Conservation (phyloP, 2,113 vertebrate species). For the Pterocles burchelli region DNA sequence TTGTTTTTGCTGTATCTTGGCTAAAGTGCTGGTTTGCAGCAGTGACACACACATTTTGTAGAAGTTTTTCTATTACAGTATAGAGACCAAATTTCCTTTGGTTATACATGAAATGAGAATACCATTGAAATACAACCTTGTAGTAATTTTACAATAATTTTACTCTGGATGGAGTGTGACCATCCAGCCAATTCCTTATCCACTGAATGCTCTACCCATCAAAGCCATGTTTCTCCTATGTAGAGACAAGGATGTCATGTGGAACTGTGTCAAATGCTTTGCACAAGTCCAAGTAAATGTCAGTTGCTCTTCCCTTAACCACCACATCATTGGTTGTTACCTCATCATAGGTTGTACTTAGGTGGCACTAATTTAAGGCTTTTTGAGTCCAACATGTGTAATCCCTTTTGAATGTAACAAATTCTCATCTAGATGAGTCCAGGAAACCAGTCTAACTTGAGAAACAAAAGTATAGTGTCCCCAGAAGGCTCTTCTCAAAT, state of each 20-base stretch:
- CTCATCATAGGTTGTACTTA: not conserved
- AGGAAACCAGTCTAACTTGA: not conserved
- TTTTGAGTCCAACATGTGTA: not conserved
- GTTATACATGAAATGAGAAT: not conserved
- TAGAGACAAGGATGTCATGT: too few species aligned
- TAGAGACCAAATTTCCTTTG: not conserved
- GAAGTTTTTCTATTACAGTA: not conserved
- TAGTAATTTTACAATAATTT: not conserved
- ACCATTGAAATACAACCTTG: not conserved
- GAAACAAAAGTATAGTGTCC: not conserved
- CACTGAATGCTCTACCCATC: too few species aligned
- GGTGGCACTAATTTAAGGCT: not conserved
- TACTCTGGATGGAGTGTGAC: too few species aligned
- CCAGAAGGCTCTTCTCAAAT: not conserved
- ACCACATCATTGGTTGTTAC: too few species aligned
- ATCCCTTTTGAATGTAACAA: not conserved
- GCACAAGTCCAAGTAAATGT: too few species aligned
- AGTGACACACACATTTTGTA: not conserved
- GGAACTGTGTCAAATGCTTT: too few species aligned
- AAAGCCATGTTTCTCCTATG: too few species aligned
- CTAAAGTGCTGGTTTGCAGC: conserved; percentile 8
- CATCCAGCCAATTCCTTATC: too few species aligned
- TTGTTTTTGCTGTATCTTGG: not conserved
- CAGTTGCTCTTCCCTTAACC: too few species aligned
- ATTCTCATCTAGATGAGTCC: not conserved